Base-by-base conservation (phyloP, 2,797 vertebrate genomes). In the Sardinella longiceps region DNA sequence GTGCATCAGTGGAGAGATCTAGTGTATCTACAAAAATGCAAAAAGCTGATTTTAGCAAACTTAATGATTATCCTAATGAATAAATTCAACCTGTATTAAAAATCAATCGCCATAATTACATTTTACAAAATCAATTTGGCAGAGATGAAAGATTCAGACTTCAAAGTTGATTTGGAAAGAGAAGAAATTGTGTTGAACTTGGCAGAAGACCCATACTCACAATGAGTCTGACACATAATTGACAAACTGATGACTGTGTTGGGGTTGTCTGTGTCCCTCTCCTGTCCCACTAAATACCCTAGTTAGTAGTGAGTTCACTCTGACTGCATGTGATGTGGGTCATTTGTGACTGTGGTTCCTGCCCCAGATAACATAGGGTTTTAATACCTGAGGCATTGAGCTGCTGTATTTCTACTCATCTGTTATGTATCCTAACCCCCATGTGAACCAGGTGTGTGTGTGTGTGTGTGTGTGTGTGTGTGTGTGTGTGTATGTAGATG, bases 321-420 rank as follows among this genome's bases (percentile, higher is more conserved):
- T 66, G 63, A 66, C 28, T 33, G 12, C 63, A 15, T 66, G 28
- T 66, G 63, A 66, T 66, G 28, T 66, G 28, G 63, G 28, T 33
- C 63, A 70, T 70, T 70, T 33, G 63, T 70, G 63, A 37, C 63
- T 15, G 28, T 70, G 63, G 63, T 70, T 70, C 63, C 63, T 70
- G 63, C 3, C 63, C 63, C 63, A 70, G 14, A 70, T 70, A 70
- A 5, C 30, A 63, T 30, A 63, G 10, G 63, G 63, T 5, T 37
- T 18, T 30, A 15, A 33, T 15, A 70, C 63, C 63, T 70, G 3
- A 70, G 63, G 63, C 63, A 70, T 14, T 60, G 7, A 25, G 56
- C 56, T 70, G 63, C 0, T 0, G 28, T 70, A 30, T 70, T 15
- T 70, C 14, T 18, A 6, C 58, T 60, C n/a, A 60, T 10, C 30